A percentile compares a stretch with the other conserved stretches of the same genome.
Evolutionary conservation across 2,888 invertebrate genomes (phyloP).

Genomic region (Patella pellucida): DNA sequence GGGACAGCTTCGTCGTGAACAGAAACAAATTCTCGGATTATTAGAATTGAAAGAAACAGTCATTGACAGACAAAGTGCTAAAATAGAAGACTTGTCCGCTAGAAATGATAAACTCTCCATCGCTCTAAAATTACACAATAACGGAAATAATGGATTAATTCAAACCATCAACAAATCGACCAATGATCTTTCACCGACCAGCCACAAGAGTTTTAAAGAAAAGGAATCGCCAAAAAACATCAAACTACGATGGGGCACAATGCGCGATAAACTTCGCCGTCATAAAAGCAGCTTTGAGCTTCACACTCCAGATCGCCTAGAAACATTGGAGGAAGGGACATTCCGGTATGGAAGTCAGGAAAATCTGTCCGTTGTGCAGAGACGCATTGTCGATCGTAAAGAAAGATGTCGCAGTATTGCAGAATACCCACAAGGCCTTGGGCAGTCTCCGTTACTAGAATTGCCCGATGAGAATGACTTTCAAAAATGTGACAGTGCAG

Average conservation of each 20-base stretch:
- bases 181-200: slow-evolving; percentile 13
- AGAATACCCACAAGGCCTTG: not conserved
- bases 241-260: slow-evolving; percentile 46
- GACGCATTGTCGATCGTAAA: not conserved
- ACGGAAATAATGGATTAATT: slow-evolving; percentile 47
- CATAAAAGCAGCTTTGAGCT: slow-evolving; percentile 60
- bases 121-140: slow-evolving; percentile 52
- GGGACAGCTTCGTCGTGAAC: slow-evolving; percentile 53
- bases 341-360: slow-evolving; percentile 57
- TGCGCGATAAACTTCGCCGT: slow-evolving; percentile 54
- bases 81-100: slow-evolving; percentile 50
- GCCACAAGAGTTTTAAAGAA: slow-evolving; percentile 23
- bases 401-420: not conserved
- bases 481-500: not conserved
- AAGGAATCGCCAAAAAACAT: slow-evolving; percentile 30
- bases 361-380: slow-evolving; percentile 38
- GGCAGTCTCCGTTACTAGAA: slow-evolving; percentile 16
- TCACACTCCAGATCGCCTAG: slow-evolving; percentile 46
- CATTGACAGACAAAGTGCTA: slow-evolving; percentile 45
- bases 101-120: slow-evolving; percentile 51
- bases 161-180: slow-evolving; percentile 31
- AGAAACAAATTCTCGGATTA: slow-evolving; percentile 43
- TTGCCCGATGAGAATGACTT: slow-evolving; percentile 13
- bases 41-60: slow-evolving; percentile 48
- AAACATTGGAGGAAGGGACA: slow-evolving; percentile 41